Evolutionary conservation across 1,140 invertebrate species (phyloP), one percentile per base, ranked within the genome.

Genomic region (Hirudo medicinalis): DNA sequence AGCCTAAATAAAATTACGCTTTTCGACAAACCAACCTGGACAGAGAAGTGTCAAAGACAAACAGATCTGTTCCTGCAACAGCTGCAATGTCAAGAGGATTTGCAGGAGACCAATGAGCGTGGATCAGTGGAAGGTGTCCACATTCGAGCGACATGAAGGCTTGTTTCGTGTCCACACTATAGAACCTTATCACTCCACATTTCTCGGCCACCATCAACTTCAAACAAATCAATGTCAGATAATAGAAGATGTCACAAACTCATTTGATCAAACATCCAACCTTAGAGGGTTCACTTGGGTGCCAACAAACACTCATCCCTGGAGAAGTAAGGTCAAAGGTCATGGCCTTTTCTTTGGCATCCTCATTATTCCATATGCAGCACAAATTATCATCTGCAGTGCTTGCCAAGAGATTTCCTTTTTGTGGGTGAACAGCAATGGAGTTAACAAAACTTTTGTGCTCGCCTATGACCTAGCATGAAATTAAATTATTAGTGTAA

Each of bases 321-420:
- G 89, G 86, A 11, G 88, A 88, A n/a, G 85, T 85, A 15, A 91
- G 80, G 69, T 83, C 82, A 78, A 89, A 87, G 9, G 74, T 72
- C 9, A 75, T 69, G 22, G 75, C 67, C 63, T 54, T 83, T 80
- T 84, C 76, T 69, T 84, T 84, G 29, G 40, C 3, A 70, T 3
- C 25, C 55, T 86, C 84, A 57, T 83, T 79, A 0, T 82, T 78
- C 88, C 89, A 90, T 27, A 91, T 79, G 76, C 86, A 85, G 77
- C 88, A 89, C 0, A 87, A 88, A 57, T 87, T 85, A 79, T 91
- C 89, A 81, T 91, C 89, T 73, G 89, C 88, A 17, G 87, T 87
- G 55, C 88, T 89, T 22, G 88, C 89, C 54, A 91, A 76, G 70
- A 85, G 82, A 53, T 86, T 84, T 29, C 89, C 89, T 66, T 76